Conservation (phyloP, 2,113 vertebrate species). For the Bucco capensis region DNA sequence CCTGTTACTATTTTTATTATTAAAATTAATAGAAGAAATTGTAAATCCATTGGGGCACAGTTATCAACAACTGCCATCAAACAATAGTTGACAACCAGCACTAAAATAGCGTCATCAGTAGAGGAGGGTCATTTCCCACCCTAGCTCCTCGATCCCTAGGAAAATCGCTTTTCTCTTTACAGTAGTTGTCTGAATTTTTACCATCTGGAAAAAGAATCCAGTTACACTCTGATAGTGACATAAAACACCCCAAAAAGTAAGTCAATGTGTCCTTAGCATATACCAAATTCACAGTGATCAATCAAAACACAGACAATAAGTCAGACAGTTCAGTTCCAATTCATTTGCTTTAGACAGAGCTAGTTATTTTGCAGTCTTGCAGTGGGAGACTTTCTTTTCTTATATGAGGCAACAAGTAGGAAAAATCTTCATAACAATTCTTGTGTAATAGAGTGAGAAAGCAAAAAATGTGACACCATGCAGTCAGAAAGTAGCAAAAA, state of each 20-base stretch:
- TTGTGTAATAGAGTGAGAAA: neutral
- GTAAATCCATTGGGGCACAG: neutral
- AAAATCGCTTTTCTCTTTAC: slow-evolving; percentile 7
- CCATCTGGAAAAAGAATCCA: neutral
- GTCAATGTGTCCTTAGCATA: slow-evolving; percentile 40
- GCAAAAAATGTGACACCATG: fast-evolving
- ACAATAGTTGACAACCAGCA: slow-evolving; percentile 16
- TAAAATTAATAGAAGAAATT: slow-evolving; percentile 26
- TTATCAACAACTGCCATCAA: slow-evolving; percentile 27
- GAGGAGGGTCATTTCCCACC: neutral
- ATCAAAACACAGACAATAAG: slow-evolving; percentile 59
- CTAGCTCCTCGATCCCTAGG: neutral
- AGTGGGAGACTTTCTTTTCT: neutral
- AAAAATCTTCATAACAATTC: neutral
- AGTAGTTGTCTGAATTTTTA: slow-evolving; percentile 41
- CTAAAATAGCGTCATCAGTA: slow-evolving; percentile 23
- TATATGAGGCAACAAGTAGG: neutral
- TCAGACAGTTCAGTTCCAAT: slow-evolving; percentile 28
- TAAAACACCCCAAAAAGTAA: neutral
- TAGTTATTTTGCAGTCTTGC: slow-evolving; percentile 21
- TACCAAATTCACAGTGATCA: slow-evolving; percentile 65
- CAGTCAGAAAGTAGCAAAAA: neutral
- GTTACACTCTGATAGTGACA: slow-evolving; percentile 34
- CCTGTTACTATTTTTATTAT: neutral
- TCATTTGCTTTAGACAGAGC: slow-evolving; percentile 14